These are phyloP conservation scores for Dreissena rostriformis DNA, from an alignment of 1,140 invertebrate species.

Conservation along the genomic window DNA sequence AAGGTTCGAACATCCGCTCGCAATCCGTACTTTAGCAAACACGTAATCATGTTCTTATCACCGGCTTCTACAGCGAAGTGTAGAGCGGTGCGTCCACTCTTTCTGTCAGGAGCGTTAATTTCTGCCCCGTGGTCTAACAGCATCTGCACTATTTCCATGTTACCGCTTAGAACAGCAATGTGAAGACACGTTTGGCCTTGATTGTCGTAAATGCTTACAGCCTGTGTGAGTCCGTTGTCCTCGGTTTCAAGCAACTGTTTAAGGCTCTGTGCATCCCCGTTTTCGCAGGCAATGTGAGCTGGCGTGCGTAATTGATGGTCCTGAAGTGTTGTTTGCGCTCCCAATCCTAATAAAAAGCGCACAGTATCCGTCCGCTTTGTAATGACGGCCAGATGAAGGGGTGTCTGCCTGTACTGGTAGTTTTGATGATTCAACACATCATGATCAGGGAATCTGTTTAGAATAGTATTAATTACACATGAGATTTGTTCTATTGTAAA, in stretches of 20 bases:
- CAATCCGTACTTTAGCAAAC: no score
- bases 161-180: neutral
- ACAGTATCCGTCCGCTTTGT: constrained; percentile 86
- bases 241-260: neutral
- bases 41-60: no score
- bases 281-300: constrained; percentile 81
- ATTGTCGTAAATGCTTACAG: constrained; percentile 7
- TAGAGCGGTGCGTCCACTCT: constrained; percentile 68
- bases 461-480: constrained; percentile 61
- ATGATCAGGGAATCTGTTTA: constrained; percentile 54
- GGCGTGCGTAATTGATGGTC: constrained; percentile 74
- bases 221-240: neutral
- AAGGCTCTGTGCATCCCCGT: constrained; percentile 83
- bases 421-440: constrained; percentile 69
- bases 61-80: constrained; percentile 47
- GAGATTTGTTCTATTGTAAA: constrained; percentile 6
- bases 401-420: constrained; percentile 81
- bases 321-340: constrained; percentile 82
- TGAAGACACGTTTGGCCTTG: constrained; percentile 36
- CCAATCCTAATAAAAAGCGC: constrained; percentile 86
- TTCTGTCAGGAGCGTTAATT: constrained; percentile 86
- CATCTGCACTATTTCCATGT: constrained; percentile 2
- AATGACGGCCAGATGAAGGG: constrained; percentile 88
- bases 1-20: neutral
- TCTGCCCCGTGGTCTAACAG: constrained; percentile 78